Percentiles rank a stretch among this genome's conserved stretches.
These are phyloP conservation scores for Achatina immaculata DNA, from an alignment of 1,140 invertebrate species.

Conservation along the genomic window DNA sequence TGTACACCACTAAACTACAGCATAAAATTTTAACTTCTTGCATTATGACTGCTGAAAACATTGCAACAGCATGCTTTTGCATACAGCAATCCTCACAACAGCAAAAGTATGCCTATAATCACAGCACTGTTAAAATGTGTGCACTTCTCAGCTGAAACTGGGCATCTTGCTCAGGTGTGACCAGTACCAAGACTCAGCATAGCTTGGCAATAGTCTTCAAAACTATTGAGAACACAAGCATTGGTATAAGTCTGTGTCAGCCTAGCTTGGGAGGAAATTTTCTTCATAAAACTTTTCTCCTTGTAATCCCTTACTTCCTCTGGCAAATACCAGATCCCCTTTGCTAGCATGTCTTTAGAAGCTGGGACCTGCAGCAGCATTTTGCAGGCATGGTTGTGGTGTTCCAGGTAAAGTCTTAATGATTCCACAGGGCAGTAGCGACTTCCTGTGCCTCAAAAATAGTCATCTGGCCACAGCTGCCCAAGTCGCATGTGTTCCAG, in stretches of 20 bases:
- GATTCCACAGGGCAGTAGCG: constrained; percentile 40
- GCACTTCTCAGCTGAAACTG: too few species aligned
- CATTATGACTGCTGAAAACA: too few species aligned
- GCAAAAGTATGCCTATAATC: too few species aligned
- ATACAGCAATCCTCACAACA: too few species aligned
- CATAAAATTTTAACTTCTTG: too few species aligned
- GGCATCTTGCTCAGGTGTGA: too few species aligned
- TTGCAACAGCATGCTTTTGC: too few species aligned
- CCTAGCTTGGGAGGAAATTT: constrained; percentile 34
- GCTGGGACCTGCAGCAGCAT: constrained; percentile 27
- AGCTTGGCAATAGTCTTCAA: constrained; percentile 34
- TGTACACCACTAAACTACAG: too few species aligned
- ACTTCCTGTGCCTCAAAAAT: constrained; percentile 17
- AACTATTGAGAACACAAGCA: constrained; percentile 33
- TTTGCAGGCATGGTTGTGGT: constrained; percentile 23
- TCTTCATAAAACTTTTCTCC: constrained; percentile 39
- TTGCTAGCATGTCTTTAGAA: background rate
- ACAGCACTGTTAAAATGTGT: too few species aligned
- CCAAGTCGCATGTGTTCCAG: constrained; percentile 33
- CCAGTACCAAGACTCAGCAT: constrained; percentile 16
- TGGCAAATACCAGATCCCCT: constrained; percentile 31
- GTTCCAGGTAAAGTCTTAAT: constrained; percentile 37
- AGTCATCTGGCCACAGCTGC: constrained; percentile 27
- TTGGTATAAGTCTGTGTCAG: constrained; percentile 40
- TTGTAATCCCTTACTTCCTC: constrained; percentile 36